Conservation (phyloP, 2,888 invertebrate genomes). For the Agrotis segetum region DNA sequence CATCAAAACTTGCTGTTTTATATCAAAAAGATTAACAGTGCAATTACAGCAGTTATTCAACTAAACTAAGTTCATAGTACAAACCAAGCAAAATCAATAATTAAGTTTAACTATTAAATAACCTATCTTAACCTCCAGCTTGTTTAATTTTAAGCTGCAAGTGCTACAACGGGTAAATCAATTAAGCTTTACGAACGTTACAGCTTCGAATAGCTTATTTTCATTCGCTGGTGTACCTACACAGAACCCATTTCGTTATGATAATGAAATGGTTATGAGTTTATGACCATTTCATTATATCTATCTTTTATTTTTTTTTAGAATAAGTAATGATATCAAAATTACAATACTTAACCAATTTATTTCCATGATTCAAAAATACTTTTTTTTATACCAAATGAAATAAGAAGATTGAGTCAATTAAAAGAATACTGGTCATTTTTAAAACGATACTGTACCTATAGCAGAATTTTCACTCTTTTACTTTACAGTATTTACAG, state of each 20-base stretch:
- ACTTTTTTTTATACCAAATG: not conserved
- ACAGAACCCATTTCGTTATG: not conserved
- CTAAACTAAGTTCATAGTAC: conserved; percentile 29
- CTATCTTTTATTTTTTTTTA: not conserved
- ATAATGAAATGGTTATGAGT: not conserved
- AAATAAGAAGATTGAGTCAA: not conserved
- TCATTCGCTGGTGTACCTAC: conserved; percentile 29
- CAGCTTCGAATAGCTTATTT: conserved; percentile 41
- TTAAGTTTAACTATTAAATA: conserved; percentile 78
- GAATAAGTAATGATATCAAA: too few relatives aligned
- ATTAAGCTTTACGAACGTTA: conserved; percentile 57
- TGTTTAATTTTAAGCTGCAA: conserved; percentile 75
- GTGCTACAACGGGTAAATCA: conserved; percentile 67
- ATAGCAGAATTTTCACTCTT: too few relatives aligned
- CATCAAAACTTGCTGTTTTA: not conserved
- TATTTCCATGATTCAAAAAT: too few relatives aligned
- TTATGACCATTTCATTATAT: not conserved
- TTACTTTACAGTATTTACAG: too few relatives aligned
- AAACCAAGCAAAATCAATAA: conserved; percentile 62
- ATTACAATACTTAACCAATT: too few relatives aligned
- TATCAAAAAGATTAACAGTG: conserved; percentile 30
- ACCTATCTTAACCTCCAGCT: conserved; percentile 74
- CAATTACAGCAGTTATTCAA: not conserved
- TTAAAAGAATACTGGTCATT: too few relatives aligned
- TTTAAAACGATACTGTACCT: too few relatives aligned